Base-by-base conservation (phyloP, 1,140 invertebrate species). In the Cotesia vestalis region DNA sequence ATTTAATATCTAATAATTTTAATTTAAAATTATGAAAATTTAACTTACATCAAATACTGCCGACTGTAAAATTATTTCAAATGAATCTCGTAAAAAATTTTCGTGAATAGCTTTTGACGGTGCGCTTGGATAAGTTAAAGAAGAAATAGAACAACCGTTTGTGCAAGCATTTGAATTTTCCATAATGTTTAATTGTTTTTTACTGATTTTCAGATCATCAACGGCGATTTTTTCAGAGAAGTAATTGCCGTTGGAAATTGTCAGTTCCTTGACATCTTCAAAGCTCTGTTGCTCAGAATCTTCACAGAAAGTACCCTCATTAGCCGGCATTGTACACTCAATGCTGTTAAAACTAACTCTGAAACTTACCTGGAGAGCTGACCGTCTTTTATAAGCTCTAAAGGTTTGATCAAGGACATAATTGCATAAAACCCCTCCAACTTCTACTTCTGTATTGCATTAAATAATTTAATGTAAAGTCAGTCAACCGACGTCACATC, bases 51-150 rank as follows among this genome's bases (percentile, higher is more conserved):
- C 88, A 75, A 95, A 95, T 12, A 95, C 90, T 4, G 93, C 93
- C 53, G 92, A 87, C 63, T 93, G 89, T 14, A 95, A 85, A 57
- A 95, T 85, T 57, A 94, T 83, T 64, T 94, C 92, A 3, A 93
- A 85, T 62, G 91, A 91, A 53, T 90, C 87, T 36, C 90, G 86
- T 20, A 95, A 85, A 77, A 95, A 94, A 27, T 89, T 88, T 78
- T 94, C 93, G 79, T 94, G 93, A 8, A 88, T 85, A 3, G 86
- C 79, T 69, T 87, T 85, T 20, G 87, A 83, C 0, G 92, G 89
- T 6, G 72, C 35, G 34, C 72, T 72, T n/a, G 51, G 34, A 36
- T 64, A 72, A 9, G 8, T 46, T 46, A 5, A 46, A 46, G 46
- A 66, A 6, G 8, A 51, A 9, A 14, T 11, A 0, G 66, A 55